Base-by-base conservation (phyloP, 1,140 invertebrate genomes). In the Caerostris darwini region DNA sequence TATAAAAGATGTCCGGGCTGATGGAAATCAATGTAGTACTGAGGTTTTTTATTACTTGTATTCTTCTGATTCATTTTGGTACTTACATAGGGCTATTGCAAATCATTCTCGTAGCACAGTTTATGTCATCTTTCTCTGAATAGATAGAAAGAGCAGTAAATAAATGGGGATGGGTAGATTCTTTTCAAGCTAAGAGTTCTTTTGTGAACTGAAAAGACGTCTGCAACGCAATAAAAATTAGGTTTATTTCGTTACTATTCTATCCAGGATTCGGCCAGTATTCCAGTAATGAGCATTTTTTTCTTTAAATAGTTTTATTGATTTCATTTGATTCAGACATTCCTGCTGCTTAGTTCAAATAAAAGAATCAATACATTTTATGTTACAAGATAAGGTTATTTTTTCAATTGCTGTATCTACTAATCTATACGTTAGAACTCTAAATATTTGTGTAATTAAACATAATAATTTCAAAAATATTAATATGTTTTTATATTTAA, bases 91-190 rank as follows among this genome's bases (percentile, higher is more conserved):
- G 34, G 17, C 56, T 58, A 83, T 83, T 83, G 82, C 82, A 83
- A 83, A 83, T n/a, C 82, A 83, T 58, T 83, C 82, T 19, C n/a
- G 56, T 10, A 58, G 82, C 56, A 57, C 82, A 77, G 82, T 58
- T 83, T 83, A 57, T 57, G 82, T 83, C 82, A 83, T 53, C 34
- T 14, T 34, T 50, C 34, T 77, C 34, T 83, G 82, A 83, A 83
- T 83, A 58, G 82, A 83, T 83, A 58, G 54, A 83, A 83, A 58
- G 54, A 83, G 14, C 82, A 83, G 82, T 83, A 83, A 83, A 83
- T 83, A 56, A 57, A 83, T 58, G 56, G 82, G n/a, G 53, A 83
- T 83, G 17, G 53, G 56, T n/a, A 10, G 19, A 14, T 14, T 58
- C 19, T 14, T 83, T 83, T 83, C n/a, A 34, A 57, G n/a, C 54